Evolutionary conservation across 2,113 vertebrate species (phyloP).

Genomic region (Camelus bactrianus): DNA sequence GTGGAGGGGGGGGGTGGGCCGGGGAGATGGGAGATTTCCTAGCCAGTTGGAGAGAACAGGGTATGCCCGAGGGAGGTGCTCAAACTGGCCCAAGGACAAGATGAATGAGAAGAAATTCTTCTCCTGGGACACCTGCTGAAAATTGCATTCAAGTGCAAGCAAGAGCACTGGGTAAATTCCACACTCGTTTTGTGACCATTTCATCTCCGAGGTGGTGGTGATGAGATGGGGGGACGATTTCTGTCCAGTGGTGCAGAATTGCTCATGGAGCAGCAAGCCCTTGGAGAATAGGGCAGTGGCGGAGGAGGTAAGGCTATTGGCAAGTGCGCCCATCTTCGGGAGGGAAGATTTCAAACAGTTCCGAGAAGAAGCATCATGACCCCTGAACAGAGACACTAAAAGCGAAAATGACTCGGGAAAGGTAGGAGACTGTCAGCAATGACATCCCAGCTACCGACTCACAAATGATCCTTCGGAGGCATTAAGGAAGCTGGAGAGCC

Average conservation of each 20-base stretch:
- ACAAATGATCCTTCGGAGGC: background rate
- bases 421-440: background rate
- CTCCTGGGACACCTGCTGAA: background rate
- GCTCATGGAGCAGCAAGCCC: background rate
- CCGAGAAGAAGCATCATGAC: slow-evolving; percentile 11
- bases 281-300: background rate
- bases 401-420: slow-evolving; percentile 24
- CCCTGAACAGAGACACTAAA: slow-evolving; percentile 20
- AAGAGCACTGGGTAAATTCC: background rate
- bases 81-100: background rate
- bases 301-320: background rate
- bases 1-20: background rate
- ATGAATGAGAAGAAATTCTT: background rate
- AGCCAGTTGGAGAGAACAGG: background rate
- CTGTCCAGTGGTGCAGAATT: background rate
- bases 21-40: background rate
- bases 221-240: background rate
- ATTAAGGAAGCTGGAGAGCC: background rate
- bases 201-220: background rate
- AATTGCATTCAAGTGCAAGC: background rate
- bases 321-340: background rate
- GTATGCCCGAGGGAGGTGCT: background rate
- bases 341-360: background rate
- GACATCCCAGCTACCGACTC: background rate
- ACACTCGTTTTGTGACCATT: slow-evolving; percentile 2